Percentiles rank a stretch among this genome's conserved stretches.
These are phyloP conservation scores for Chelonoidis abingdonii DNA, from an alignment of 2,113 vertebrate genomes.

Conservation along the genomic window DNA sequence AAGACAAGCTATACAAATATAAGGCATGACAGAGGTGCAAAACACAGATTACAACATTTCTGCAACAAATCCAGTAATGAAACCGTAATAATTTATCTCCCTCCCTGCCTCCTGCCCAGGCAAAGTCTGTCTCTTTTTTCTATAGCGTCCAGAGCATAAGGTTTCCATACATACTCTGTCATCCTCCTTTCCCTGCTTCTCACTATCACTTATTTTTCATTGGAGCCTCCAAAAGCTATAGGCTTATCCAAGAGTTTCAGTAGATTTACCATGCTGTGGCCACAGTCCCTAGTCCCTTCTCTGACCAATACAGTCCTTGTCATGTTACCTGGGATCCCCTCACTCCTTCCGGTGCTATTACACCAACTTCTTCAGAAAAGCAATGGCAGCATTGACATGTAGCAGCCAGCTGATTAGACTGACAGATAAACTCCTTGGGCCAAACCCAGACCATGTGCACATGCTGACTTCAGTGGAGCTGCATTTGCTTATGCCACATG, in stretches of 20 bases:
- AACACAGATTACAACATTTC: constrained; percentile 37
- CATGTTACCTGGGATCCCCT: background rate
- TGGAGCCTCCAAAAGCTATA: background rate
- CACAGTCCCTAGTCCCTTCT: background rate
- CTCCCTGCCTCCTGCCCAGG: background rate
- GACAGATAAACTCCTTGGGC: background rate
- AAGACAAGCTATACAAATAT: constrained; percentile 36
- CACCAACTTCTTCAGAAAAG: background rate
- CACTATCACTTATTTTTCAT: background rate
- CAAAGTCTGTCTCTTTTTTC: constrained; percentile 38
- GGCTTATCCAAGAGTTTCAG: background rate
- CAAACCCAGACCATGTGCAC: background rate
- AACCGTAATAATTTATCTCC: background rate
- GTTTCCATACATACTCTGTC: background rate
- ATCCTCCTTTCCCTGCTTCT: background rate
- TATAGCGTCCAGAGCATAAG: background rate
- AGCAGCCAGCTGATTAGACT: background rate
- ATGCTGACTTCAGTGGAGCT: background rate
- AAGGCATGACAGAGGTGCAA: constrained; percentile 17
- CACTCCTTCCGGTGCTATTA: background rate
- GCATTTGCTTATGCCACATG: background rate
- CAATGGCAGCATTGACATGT: background rate
- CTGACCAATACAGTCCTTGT: background rate
- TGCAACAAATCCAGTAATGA: constrained; percentile 15
- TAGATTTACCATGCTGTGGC: background rate